A percentile compares a stretch with the other conserved stretches of the same genome.
These are phyloP conservation scores for Drosophila prostipennis DNA, from an alignment of 2,888 invertebrate genomes.

Conservation along the genomic window DNA sequence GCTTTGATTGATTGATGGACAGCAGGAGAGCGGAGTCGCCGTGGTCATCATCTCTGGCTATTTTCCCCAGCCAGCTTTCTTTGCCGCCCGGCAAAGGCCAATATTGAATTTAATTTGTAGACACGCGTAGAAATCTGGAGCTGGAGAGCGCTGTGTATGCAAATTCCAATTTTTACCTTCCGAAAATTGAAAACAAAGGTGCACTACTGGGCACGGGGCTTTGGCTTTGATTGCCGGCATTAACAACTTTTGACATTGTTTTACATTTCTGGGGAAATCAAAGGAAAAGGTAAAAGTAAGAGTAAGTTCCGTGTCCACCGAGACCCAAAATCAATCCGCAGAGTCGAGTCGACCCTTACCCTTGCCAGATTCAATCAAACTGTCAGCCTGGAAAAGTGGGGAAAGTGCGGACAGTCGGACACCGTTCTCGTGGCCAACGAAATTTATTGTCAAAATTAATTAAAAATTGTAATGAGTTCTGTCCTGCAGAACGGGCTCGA, in stretches of 20 bases:
- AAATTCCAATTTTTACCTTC: slow-evolving; percentile 48
- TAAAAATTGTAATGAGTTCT: slow-evolving; percentile 73
- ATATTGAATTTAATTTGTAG: slow-evolving; percentile 79
- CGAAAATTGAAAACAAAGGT: slow-evolving; percentile 41
- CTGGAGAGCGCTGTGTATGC: slow-evolving; percentile 54
- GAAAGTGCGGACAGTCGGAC: background rate
- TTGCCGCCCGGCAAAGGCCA: slow-evolving; percentile 26
- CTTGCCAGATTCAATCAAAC: slow-evolving; percentile 61
- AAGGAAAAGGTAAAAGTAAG: slow-evolving; percentile 20
- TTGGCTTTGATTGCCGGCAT: slow-evolving; percentile 65
- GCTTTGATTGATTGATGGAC: slow-evolving; percentile 78
- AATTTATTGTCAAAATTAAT: slow-evolving; percentile 77
- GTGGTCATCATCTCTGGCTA: slow-evolving; percentile 49
- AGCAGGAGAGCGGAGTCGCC: slow-evolving; percentile 44
- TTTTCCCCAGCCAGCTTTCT: slow-evolving; percentile 9
- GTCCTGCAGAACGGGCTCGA: slow-evolving; percentile 18
- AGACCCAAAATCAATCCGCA: slow-evolving; percentile 27
- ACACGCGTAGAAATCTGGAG: slow-evolving; percentile 54
- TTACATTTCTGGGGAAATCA: slow-evolving; percentile 77
- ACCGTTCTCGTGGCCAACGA: slow-evolving; percentile 21
- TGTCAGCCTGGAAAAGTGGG: slow-evolving; percentile 47
- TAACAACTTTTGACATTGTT: slow-evolving; percentile 77
- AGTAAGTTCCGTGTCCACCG: background rate
- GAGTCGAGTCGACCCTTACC: background rate
- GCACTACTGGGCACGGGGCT: slow-evolving; percentile 33